Percentiles rank a stretch among this genome's conserved stretches.
Evolutionary conservation across 2,888 invertebrate species (phyloP).

Genomic region (Dorcus hopei): DNA sequence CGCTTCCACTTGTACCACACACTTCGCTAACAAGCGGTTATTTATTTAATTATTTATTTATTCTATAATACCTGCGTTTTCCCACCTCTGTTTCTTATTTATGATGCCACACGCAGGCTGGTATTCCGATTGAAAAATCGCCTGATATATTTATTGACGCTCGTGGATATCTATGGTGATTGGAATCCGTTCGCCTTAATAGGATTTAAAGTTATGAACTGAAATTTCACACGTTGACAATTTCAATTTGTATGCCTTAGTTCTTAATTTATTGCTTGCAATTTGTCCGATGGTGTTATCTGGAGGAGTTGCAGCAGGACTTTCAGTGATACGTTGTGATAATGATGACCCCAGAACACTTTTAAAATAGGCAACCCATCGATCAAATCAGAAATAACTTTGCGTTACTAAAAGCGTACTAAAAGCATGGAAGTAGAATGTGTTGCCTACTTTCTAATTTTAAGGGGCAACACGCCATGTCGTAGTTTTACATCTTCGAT

Average conservation of each 20-base stretch:
- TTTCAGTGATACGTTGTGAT: no score
- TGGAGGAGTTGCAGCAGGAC: no score
- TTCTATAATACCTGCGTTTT: constrained; percentile 53
- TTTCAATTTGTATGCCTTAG: constrained; percentile 18
- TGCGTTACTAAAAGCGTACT: no score
- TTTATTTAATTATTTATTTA: constrained; percentile 54
- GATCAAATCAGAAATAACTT: no score
- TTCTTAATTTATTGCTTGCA: constrained; percentile 4
- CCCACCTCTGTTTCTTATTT: constrained; percentile 50
- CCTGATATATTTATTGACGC: constrained; percentile 46
- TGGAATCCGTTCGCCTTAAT: constrained; percentile 33
- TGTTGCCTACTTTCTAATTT: no score
- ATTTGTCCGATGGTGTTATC: constrained; percentile 9
- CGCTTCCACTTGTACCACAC: constrained; percentile 37
- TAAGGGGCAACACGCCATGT: no score
- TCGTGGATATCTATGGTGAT: constrained; percentile 48
- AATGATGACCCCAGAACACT: no score
- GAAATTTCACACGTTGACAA: constrained; percentile 19
- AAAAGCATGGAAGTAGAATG: no score
- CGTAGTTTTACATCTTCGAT: no score
- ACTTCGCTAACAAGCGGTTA: constrained; percentile 52
- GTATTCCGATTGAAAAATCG: constrained; percentile 46
- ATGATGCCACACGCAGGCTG: constrained; percentile 51
- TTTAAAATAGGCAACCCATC: no score
- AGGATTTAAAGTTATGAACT: constrained; percentile 23